A percentile compares a stretch with the other conserved stretches of the same genome.
phyloP scores from a whole-genome alignment of 2,113 vertebrate genomes.

The Balaeniceps rex region DNA sequence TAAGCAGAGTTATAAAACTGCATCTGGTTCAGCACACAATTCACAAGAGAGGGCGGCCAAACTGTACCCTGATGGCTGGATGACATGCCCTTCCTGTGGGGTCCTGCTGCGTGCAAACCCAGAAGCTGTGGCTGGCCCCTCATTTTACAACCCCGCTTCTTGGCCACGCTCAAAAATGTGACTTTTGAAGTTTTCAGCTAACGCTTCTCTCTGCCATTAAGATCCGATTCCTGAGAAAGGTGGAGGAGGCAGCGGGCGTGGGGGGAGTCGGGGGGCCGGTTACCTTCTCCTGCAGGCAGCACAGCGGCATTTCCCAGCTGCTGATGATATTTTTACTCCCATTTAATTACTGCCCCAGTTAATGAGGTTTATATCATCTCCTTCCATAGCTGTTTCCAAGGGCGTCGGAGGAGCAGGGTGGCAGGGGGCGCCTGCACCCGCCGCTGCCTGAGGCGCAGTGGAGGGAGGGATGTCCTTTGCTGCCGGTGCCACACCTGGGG shows the following conservation, averaged over 20 bases:
- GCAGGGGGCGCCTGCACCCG: fast-evolving
- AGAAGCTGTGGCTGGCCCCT: background rate
- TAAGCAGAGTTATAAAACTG: background rate
- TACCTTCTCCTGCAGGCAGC: background rate
- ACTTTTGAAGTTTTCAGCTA: background rate
- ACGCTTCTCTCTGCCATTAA: background rate
- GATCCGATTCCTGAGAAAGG: background rate
- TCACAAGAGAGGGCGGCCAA: background rate
- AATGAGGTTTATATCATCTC: background rate
- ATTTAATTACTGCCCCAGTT: background rate
- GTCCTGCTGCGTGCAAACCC: background rate
- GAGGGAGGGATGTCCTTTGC: background rate
- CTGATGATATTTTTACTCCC: background rate
- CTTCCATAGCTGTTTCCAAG: background rate
- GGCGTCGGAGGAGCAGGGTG: background rate
- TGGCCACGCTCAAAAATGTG: background rate
- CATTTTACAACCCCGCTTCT: background rate
- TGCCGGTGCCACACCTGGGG: background rate
- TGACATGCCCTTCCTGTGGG: constrained; percentile 19
- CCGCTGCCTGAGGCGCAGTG: fast-evolving
- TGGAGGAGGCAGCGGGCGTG: fast-evolving
- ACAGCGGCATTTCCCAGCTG: background rate
- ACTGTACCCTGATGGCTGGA: background rate
- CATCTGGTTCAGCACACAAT: background rate
- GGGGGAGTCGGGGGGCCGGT: background rate